Conservation (phyloP, 1,140 invertebrate genomes). For the Pogonomyrmex californicus region DNA sequence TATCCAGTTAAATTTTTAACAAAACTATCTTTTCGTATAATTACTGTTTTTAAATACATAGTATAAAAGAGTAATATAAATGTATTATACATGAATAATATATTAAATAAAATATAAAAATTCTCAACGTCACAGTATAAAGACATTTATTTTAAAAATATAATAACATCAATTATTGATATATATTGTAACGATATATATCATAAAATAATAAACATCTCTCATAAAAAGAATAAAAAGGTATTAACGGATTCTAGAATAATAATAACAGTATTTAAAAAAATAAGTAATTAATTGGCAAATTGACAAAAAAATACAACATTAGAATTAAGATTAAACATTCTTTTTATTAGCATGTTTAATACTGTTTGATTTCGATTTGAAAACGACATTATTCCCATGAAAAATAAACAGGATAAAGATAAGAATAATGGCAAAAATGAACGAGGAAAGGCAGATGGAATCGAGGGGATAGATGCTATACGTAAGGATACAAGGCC, state of each 20-base stretch:
- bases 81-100: neutral
- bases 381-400: neutral
- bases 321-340: neutral
- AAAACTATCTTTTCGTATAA: too few relatives aligned
- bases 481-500: slow-evolving; percentile 33
- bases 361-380: neutral
- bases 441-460: slow-evolving; percentile 17
- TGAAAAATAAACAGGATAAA: neutral
- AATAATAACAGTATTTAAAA: neutral
- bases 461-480: slow-evolving; percentile 7
- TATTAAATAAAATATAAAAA: neutral
- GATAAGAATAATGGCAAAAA: slow-evolving; percentile 10
- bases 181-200: neutral
- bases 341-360: neutral
- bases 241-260: neutral
- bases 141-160: neutral
- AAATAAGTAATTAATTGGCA: neutral
- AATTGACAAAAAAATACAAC: neutral
- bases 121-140: neutral
- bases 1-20: too few relatives aligned
- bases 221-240: neutral
- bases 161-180: neutral
- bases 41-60: neutral
- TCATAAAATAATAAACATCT: neutral
- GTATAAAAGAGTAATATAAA: neutral